phyloP scores from a whole-genome alignment of 1,140 invertebrate species.

The Lasioglossum baleicum region DNA sequence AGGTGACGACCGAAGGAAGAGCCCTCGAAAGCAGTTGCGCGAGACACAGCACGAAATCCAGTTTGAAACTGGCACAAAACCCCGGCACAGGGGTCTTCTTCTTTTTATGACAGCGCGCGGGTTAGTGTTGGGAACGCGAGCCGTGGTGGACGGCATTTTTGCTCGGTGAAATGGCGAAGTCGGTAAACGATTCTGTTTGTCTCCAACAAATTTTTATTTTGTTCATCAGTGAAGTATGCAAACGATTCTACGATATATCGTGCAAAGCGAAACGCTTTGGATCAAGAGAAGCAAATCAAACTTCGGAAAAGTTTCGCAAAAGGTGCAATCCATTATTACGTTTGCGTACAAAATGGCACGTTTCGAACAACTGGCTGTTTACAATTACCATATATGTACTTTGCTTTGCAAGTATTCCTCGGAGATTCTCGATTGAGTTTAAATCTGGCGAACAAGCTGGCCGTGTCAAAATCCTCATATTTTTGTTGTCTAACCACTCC shows the following conservation, averaged over 20 bases:
- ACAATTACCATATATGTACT: slow-evolving; percentile 71
- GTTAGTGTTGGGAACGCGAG: too few relatives aligned
- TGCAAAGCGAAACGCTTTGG: slow-evolving; percentile 70
- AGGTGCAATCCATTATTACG: slow-evolving; percentile 69
- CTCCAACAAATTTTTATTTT: too few relatives aligned
- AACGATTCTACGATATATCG: slow-evolving; percentile 67
- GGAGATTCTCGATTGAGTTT: too few relatives aligned
- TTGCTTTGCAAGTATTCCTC: too few relatives aligned
- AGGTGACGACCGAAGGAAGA: slow-evolving; percentile 25
- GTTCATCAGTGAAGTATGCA: slow-evolving; percentile 71
- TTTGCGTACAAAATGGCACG: slow-evolving; percentile 68
- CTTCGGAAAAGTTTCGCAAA: slow-evolving; percentile 65
- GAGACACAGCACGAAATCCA: slow-evolving; percentile 56
- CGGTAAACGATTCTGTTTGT: too few relatives aligned
- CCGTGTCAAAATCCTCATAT: slow-evolving; percentile 63
- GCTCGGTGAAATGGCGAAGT: too few relatives aligned
- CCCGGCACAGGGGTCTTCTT: slow-evolving; percentile 1
- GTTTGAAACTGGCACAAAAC: slow-evolving; percentile 55
- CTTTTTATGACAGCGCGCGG: too few relatives aligned
- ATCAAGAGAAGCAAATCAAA: slow-evolving; percentile 70
- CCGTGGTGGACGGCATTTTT: too few relatives aligned
- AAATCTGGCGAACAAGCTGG: too few relatives aligned
- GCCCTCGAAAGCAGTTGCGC: slow-evolving; percentile 37
- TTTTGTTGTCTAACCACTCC: too few relatives aligned
- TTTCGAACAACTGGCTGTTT: slow-evolving; percentile 72